phyloP scores from a whole-genome alignment of 2,113 vertebrate species.

The Mixornis gularis region DNA sequence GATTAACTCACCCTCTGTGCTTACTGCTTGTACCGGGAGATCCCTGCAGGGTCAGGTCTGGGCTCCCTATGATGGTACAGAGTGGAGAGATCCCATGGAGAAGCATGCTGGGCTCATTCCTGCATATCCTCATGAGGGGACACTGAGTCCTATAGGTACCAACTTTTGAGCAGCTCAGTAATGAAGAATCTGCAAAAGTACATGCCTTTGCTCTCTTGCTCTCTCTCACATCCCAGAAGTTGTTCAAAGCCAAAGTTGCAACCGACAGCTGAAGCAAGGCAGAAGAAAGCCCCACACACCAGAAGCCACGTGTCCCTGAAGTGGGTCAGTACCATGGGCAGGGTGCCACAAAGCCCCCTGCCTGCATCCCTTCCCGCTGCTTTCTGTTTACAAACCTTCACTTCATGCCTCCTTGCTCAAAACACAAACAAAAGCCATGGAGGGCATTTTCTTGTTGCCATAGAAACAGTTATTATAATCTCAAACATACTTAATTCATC shows the following conservation, averaged over 20 bases:
- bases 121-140: fast-evolving
- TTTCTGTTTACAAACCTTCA: constrained; percentile 46
- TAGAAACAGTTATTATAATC: constrained; percentile 73
- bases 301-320: neutral
- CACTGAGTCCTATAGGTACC: neutral
- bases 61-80: neutral
- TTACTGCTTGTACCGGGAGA: neutral
- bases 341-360: neutral
- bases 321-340: neutral
- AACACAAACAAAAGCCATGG: constrained; percentile 56
- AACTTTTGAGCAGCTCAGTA: neutral
- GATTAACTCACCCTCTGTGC: neutral
- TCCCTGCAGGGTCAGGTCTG: neutral
- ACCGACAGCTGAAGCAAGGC: neutral
- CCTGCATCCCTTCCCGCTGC: neutral
- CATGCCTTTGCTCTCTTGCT: neutral
- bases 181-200: neutral
- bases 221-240: neutral
- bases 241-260: neutral
- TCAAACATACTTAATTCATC: constrained; percentile 69
- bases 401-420: constrained; percentile 53
- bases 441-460: constrained; percentile 65
- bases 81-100: neutral
- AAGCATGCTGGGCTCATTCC: neutral
- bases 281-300: neutral